These are phyloP conservation scores for Dilophus febrilis DNA, from an alignment of 2,888 invertebrate species.

Conservation along the genomic window DNA sequence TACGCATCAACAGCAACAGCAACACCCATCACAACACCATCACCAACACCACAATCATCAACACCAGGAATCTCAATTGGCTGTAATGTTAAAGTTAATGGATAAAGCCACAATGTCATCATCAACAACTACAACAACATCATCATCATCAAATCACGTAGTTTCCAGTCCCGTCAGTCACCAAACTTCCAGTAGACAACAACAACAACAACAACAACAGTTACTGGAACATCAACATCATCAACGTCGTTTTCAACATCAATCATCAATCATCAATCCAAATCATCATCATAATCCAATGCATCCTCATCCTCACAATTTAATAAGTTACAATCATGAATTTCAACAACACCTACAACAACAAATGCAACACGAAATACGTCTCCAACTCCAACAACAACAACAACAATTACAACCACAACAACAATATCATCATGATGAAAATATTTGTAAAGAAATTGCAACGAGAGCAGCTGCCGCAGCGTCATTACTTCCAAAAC, in stretches of 20 bases:
- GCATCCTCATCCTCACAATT: constrained; percentile 3
- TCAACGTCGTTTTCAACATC: too few relatives aligned
- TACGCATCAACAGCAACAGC: constrained; percentile 3
- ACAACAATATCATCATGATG: too few relatives aligned
- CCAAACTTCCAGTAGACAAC: constrained; percentile 23
- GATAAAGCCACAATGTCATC: too few relatives aligned
- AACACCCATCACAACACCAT: constrained; percentile 6
- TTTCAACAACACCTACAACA: constrained; percentile 8
- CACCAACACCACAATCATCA: too few relatives aligned
- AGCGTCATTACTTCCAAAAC: too few relatives aligned
- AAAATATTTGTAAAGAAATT: too few relatives aligned
- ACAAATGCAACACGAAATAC: constrained; percentile 1
- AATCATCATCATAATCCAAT: constrained; percentile 13
- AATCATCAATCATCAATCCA: constrained; percentile 10
- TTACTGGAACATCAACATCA: too few relatives aligned
- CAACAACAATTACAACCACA: too few relatives aligned
- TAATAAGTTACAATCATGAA: constrained; percentile 10
- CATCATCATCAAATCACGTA: constrained; percentile 12
- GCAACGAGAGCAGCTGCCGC: too few relatives aligned
- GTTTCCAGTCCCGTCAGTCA: constrained; percentile 19
- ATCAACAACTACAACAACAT: constrained; percentile 4
- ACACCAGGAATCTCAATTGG: too few relatives aligned
- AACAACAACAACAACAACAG: constrained; percentile 33
- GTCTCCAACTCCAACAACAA: too few relatives aligned
- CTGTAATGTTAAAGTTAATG: neutral